Conservation (phyloP, 2,797 vertebrate species). For the Euphonia xanthogaster region DNA sequence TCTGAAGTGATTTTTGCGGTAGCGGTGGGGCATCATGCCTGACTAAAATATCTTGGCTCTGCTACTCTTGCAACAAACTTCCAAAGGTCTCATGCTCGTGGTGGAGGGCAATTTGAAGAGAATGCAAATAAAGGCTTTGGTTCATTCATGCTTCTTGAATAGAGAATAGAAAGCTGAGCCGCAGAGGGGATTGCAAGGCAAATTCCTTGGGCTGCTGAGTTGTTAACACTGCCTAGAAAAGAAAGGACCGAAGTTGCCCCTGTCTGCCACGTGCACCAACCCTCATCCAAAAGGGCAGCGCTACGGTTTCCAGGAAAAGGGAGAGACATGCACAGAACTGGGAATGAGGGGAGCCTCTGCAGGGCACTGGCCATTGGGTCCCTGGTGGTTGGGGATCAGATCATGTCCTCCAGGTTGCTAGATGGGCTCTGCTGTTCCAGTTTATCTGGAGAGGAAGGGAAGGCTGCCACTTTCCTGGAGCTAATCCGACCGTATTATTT, state of each 20-base stretch:
- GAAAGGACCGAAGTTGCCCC: background rate
- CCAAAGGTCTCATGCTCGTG: constrained; percentile 65
- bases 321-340: background rate
- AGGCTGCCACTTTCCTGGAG: background rate
- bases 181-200: constrained; percentile 39
- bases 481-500: constrained; percentile 15
- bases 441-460: constrained; percentile 29
- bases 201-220: constrained; percentile 31
- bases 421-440: background rate
- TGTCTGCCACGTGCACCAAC: background rate
- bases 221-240: constrained; percentile 56
- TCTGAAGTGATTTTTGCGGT: constrained; percentile 55
- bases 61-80: constrained; percentile 53
- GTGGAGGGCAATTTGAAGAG: constrained; percentile 71
- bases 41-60: constrained; percentile 65
- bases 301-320: background rate
- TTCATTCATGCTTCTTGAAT: constrained; percentile 68
- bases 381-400: fast-evolving
- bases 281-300: background rate
- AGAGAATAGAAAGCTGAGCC: constrained; percentile 57
- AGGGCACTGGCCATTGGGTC: fast-evolving
- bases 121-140: constrained; percentile 69
- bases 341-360: background rate
- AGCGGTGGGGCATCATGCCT: constrained; percentile 60
- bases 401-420: background rate